These are phyloP conservation scores for Ascaphus truei DNA, from an alignment of 2,113 vertebrate species.

Conservation along the genomic window DNA sequence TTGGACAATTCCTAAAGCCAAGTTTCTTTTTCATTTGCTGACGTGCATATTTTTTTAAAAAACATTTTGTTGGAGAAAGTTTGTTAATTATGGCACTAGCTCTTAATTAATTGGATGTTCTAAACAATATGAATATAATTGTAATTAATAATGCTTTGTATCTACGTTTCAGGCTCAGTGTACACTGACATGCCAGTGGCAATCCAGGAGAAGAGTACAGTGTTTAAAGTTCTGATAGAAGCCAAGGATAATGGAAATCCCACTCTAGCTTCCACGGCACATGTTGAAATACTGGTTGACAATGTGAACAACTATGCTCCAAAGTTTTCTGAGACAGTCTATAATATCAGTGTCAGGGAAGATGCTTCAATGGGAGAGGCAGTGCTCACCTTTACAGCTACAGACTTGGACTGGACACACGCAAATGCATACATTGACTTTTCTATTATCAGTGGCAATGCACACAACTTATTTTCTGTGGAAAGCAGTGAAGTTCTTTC, in stretches of 20 bases:
- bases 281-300: slow-evolving; percentile 64
- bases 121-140: too few species aligned
- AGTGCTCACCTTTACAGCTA: slow-evolving; percentile 67
- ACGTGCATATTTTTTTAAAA: too few species aligned
- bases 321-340: slow-evolving; percentile 63
- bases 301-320: slow-evolving; percentile 76
- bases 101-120: too few species aligned
- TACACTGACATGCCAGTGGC: slow-evolving; percentile 61
- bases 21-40: too few species aligned
- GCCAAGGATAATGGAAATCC: slow-evolving; percentile 77
- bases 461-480: slow-evolving; percentile 68
- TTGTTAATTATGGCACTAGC: too few species aligned
- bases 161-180: slow-evolving; percentile 73
- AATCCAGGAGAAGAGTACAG: slow-evolving; percentile 51
- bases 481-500: slow-evolving; percentile 55
- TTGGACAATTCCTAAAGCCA: too few species aligned
- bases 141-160: too few species aligned
- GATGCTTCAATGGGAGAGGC: slow-evolving; percentile 62
- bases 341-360: slow-evolving; percentile 71
- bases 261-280: slow-evolving; percentile 59
- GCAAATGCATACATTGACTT: slow-evolving; percentile 73
- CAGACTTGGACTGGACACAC: slow-evolving; percentile 66
- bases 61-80: too few species aligned
- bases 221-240: slow-evolving; percentile 74
- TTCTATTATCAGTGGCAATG: slow-evolving; percentile 68